Conservation (phyloP, 2,113 vertebrate species). For the Hystrix cristata region DNA sequence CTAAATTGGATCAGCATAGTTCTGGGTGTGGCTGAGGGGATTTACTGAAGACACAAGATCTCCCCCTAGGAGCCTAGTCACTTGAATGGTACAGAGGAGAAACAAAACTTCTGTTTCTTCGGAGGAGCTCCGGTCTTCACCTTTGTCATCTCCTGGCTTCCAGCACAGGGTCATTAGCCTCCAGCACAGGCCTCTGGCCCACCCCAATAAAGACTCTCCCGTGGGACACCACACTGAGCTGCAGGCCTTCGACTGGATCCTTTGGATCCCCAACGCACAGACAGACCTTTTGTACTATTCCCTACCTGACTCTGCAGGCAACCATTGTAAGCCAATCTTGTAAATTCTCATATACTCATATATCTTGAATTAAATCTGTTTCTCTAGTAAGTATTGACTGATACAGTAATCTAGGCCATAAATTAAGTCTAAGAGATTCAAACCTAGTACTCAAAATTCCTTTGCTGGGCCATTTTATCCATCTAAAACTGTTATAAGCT, state of each 20-base stretch:
- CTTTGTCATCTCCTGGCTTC: background rate
- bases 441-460: background rate
- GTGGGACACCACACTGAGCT: background rate
- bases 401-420: background rate
- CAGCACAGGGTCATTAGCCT: background rate
- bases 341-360: background rate
- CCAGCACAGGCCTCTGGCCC: background rate
- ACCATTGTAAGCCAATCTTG: background rate
- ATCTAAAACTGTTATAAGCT: background rate
- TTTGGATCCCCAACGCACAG: background rate
- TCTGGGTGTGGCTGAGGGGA: background rate
- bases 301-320: background rate
- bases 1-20: background rate
- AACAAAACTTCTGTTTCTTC: background rate
- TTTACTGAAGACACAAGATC: background rate
- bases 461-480: background rate
- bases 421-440: background rate
- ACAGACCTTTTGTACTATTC: background rate
- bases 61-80: background rate
- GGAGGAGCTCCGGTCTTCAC: background rate
- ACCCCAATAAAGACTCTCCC: too few relatives aligned
- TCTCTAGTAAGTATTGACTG: background rate
- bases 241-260: background rate
- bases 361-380: background rate
- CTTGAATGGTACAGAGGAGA: background rate